These are phyloP conservation scores for Nibea coibor DNA, from an alignment of 2,113 vertebrate genomes.

Conservation along the genomic window DNA sequence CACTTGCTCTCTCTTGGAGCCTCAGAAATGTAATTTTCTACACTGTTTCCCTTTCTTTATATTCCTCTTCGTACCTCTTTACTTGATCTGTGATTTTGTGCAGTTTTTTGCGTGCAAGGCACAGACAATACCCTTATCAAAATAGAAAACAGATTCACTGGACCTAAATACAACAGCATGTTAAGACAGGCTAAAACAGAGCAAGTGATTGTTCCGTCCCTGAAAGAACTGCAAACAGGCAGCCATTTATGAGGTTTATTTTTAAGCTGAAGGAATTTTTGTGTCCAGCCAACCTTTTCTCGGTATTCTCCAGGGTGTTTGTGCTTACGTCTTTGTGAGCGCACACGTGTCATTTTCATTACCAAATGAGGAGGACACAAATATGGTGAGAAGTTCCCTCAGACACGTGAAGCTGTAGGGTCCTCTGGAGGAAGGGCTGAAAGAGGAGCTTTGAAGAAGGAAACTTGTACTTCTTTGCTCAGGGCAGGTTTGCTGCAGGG, in stretches of 20 bases:
- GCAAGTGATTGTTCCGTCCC: constrained; percentile 37
- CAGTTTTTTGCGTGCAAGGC: constrained; percentile 14
- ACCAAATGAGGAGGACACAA: constrained; percentile 35
- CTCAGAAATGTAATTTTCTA: constrained; percentile 15
- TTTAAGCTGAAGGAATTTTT: constrained; percentile 59
- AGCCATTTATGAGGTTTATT: constrained; percentile 41
- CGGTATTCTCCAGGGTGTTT: constrained; percentile 41
- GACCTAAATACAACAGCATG: constrained; percentile 27
- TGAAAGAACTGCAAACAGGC: constrained; percentile 48
- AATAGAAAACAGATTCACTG: constrained; percentile 44
- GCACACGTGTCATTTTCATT: constrained; percentile 16
- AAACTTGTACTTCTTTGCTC: constrained; percentile 49
- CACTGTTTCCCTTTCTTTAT: not conserved
- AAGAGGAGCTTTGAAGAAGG: constrained; percentile 52
- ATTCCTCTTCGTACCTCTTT: not conserved
- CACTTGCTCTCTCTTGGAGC: not conserved
- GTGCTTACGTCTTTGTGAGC: not conserved
- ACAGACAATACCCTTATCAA: constrained; percentile 45
- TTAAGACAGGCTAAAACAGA: constrained; percentile 41
- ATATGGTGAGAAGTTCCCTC: constrained; percentile 14
- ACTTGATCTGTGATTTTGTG: constrained; percentile 9
- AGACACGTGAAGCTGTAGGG: constrained; percentile 37
- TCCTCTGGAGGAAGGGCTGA: constrained; percentile 13
- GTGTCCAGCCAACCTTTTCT: constrained; percentile 44
- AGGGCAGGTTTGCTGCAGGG: constrained; percentile 58